Base-by-base conservation (phyloP, 2,113 vertebrate genomes). In the Pristiophorus japonicus region DNA sequence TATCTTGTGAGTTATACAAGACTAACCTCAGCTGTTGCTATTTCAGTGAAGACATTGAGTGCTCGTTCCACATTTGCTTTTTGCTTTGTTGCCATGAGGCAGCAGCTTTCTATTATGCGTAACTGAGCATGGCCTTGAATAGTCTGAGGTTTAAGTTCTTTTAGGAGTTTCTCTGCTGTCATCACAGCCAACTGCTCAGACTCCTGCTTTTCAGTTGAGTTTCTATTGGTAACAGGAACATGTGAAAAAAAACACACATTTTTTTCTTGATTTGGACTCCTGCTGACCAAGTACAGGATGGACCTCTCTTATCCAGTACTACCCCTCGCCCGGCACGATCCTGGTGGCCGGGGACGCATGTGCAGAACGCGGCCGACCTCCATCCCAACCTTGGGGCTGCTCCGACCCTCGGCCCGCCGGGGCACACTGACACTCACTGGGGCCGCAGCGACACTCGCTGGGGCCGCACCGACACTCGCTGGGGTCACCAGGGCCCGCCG, bases 111-210 rank as follows among this genome's bases (percentile, higher is more conserved):
- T 97, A 99, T 98, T 96, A 99, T 98, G 95, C 97, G 97, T 95
- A 99, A 98, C 65, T 99, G 99, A n/a, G 98, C 16, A 0, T 98
- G 98, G 96, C 99, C 99, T 55, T 98, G 97, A 22, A 97, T 3
- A 0, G 98, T 99, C 97, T 99, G 98, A 30, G 99, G 99, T 96
- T 98, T 99, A 55, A 99, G 97, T 95, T 99, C 99, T 96, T 98
- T 99, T 95, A 99, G 97, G 92, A 99, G 98, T 96, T 99, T 99
- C 97, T 99, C 98, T 24, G 99, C 99, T 34, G 99, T 99, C 96
- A 98, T 98, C 96, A 99, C 98, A 95, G 99, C 99, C 96, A 99
- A 97, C 96, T 99, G 98, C 96, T 99, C 98, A 0, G 99, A 99
- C 95, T 99, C 99, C 96, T 99, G 99, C 97, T 99, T 99, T 96